These are phyloP conservation scores for Craseonycteris thonglongyai DNA, from an alignment of 2,113 vertebrate genomes.

Conservation along the genomic window DNA sequence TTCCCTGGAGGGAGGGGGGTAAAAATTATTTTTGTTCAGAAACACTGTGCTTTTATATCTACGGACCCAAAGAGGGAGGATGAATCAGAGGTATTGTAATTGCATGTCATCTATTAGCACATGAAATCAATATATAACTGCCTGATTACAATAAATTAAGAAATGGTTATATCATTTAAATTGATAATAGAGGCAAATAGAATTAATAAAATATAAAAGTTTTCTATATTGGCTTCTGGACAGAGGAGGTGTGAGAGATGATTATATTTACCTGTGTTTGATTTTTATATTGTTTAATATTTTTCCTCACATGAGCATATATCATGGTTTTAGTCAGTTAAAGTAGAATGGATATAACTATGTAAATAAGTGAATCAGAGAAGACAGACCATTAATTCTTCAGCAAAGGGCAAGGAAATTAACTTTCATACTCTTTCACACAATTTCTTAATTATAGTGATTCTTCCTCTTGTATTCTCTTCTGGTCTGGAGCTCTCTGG, in stretches of 20 bases:
- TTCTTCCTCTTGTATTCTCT: background rate
- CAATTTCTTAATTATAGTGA: background rate
- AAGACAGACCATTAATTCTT: background rate
- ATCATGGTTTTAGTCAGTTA: background rate
- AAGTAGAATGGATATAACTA: background rate
- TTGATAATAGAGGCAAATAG: background rate
- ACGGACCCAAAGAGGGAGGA: background rate
- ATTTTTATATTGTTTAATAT: background rate
- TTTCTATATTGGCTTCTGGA: background rate
- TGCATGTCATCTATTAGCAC: background rate
- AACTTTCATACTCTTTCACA: background rate
- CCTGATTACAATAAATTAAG: background rate
- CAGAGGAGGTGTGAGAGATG: background rate
- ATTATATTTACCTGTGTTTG: background rate
- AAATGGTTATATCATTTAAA: background rate
- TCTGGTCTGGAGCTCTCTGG: background rate
- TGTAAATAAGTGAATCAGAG: background rate
- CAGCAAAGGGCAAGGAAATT: background rate
- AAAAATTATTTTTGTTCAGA: background rate
- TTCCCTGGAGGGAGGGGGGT: background rate
- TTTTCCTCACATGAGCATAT: background rate
- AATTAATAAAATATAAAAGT: background rate
- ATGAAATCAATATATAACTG: background rate
- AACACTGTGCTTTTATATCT: background rate
- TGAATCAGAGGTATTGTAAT: background rate